Evolutionary conservation across 2,797 vertebrate species (phyloP), one percentile per base, ranked within the genome.

Genomic region (Merluccius polli): DNA sequence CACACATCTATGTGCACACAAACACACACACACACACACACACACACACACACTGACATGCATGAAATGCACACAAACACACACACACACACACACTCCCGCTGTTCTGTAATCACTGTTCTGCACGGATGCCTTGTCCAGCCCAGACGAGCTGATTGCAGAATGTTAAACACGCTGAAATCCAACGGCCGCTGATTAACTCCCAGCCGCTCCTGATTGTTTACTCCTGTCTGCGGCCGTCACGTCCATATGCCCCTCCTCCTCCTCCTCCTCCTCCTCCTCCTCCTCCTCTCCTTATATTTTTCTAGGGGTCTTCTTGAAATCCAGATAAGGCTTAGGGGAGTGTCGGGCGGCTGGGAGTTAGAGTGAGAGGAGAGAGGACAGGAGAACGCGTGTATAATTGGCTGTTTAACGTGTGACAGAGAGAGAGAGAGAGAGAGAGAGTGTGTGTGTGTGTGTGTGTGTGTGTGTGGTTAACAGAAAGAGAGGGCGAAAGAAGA

Each of bases 341-440:
- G n/a, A n/a, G 32, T 21, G 21, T 29, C 48, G 6, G 48, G 35
- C 71, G 78, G 78, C 75, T 48, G 35, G 70, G 74, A 83, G 75
- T 71, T 76, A 76, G 83, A 76, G 83, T 83, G 81, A 81, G 83
- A 82, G 87, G 76, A 82, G 80, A 81, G 81, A 82, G 86, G 87
- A 84, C 87, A 82, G 79, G 83, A 87, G 88, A 78, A 91, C 89
- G 85, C 79, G 78, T 90, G 84, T 88, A 91, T 94, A 95, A 94
- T 94, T 95, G 93, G 91, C 88, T 93, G 91, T 93, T 94, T 92
- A 90, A 92, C 88, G 93, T 93, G 91, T 92, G 91, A 94, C 91
- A 91, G 85, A 89, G 81, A 81, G 82, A 81, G 83, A 79, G n/a
- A n/a, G n/a, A n/a, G n/a, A n/a, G 86, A 78, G 68, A 16, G 68